Evolutionary conservation across 1,140 invertebrate genomes (phyloP).

Genomic region (Paramacrobiotus metropolitanus): DNA sequence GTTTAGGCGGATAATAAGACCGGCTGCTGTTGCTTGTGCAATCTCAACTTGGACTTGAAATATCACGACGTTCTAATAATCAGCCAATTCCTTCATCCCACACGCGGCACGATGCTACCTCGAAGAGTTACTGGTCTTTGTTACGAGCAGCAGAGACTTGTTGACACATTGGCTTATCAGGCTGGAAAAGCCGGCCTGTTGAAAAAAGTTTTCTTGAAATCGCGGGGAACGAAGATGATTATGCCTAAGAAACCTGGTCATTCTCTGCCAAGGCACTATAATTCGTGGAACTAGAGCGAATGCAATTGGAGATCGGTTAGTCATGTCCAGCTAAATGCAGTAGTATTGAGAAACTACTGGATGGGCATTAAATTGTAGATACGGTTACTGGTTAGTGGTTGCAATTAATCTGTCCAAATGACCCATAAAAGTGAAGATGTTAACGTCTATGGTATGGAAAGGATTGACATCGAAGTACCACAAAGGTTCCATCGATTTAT

Average conservation of each 20-base stretch:
- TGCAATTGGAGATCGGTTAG: no score
- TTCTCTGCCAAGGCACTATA: not conserved
- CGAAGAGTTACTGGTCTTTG: not conserved
- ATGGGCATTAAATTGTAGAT: no score
- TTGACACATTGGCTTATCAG: not conserved
- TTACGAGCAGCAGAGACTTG: not conserved
- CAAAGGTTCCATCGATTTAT: no score
- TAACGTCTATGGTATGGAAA: no score
- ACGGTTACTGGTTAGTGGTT: no score
- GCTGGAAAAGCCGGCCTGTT: not conserved
- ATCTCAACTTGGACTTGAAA: not conserved
- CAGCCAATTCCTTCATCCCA: not conserved
- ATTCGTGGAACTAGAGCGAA: not conserved
- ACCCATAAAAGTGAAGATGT: no score
- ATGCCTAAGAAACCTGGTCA: constrained; percentile 4
- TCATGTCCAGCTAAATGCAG: no score
- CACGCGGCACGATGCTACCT: not conserved
- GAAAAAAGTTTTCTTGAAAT: not conserved
- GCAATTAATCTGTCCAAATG: no score
- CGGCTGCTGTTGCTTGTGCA: not conserved
- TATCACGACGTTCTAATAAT: not conserved
- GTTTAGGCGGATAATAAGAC: not conserved
- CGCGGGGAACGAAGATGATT: not conserved
- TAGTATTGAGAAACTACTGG: no score
- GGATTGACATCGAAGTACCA: no score